Base-by-base conservation (phyloP, 2,888 invertebrate species). In the Rutpela maculata region DNA sequence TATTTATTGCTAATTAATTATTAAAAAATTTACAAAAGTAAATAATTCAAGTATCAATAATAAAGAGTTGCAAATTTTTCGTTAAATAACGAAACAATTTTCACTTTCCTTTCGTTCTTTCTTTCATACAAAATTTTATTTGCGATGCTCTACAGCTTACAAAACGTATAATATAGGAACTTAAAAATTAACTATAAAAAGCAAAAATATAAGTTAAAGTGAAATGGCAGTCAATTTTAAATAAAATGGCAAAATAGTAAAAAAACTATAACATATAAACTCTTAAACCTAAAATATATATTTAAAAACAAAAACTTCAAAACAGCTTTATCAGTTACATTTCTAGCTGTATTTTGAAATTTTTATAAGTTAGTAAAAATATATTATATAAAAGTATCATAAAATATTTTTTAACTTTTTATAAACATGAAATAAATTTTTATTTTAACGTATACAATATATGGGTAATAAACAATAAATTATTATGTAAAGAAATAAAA, bases 181-280 rank as follows among this genome's bases (percentile, higher is more conserved):
- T 87, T 87, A 87, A 86, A 85, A 79, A 82, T 77, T 84, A 85
- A 85, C 85, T 86, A 87, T 78, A 83, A 84, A 87, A 87, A 85
- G 85, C 79, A 80, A 81, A 81, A 80, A 79, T 83, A 87, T 87
- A 85, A 86, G 83, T 86, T 86, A 87, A 83, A 83, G 84, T 83
- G 83, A 86, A 87, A 87, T 87, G 87, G 88, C 87, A 87, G 87
- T 87, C 87, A 84, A 85, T 85, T 83, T 84, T 79, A 82, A 85
- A 83, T 78, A 83, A 84, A 87, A 88, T 87, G 86, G 87, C 86
- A 86, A 86, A 87, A 83, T 79, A 82, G 81, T 85, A 84, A 83
- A 85, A 85, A 86, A 83, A 84, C 79, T 83, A 81, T 80, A 85
- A 84, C 78, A 63, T 80, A 78, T 76, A 78, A 26, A 78, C 78